Percentiles rank a stretch among this genome's conserved stretches.
These are phyloP conservation scores for Columba livia DNA, from an alignment of 2,113 vertebrate genomes.

Conservation along the genomic window DNA sequence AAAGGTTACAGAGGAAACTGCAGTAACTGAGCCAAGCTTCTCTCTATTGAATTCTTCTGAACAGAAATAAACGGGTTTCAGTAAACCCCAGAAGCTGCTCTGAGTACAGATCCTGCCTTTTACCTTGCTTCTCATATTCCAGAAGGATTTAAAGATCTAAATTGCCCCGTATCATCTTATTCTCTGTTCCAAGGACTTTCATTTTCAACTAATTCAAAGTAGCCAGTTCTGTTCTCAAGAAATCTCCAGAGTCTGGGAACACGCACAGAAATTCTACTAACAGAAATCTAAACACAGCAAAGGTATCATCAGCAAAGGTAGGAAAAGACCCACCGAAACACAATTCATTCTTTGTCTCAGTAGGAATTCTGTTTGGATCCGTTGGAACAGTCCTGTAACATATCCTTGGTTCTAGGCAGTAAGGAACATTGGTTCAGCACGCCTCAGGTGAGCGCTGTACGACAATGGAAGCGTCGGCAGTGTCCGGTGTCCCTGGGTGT, in stretches of 20 bases:
- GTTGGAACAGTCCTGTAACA: background rate
- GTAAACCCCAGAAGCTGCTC: background rate
- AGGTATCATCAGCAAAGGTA: background rate
- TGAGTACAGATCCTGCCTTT: background rate
- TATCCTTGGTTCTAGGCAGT: background rate
- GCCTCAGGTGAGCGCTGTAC: fast-evolving
- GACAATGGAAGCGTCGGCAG: background rate
- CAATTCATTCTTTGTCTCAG: background rate
- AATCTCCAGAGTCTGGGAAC: background rate
- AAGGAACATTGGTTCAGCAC: background rate
- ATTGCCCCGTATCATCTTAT: background rate
- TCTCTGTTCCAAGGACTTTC: background rate
- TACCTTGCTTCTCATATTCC: background rate
- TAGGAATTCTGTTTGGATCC: background rate
- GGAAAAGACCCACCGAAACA: background rate
- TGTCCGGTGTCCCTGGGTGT: too few relatives aligned
- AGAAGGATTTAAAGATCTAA: background rate
- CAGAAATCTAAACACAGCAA: background rate
- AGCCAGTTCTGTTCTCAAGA: background rate
- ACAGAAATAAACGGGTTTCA: conserved; percentile 4
- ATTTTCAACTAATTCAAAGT: background rate
- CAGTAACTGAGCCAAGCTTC: conserved; percentile 16
- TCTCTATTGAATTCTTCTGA: background rate
- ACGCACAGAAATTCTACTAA: background rate
- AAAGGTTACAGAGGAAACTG: conserved; percentile 35